Evolutionary conservation across 2,113 vertebrate species (phyloP).

Genomic region (Osmerus mordax): DNA sequence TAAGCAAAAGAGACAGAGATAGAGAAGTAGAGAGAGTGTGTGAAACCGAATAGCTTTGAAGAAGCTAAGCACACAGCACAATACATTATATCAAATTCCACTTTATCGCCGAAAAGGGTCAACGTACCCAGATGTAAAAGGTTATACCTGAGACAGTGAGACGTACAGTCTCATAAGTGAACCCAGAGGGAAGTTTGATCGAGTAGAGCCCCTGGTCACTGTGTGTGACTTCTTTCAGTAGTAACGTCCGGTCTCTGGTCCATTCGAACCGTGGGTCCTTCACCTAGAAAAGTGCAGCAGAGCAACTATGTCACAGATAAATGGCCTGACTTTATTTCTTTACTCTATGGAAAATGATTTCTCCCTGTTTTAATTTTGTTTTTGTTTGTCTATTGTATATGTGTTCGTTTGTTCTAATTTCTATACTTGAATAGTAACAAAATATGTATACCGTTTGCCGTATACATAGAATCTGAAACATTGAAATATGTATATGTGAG

Average conservation of each 20-base stretch:
- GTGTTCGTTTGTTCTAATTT: too few species aligned
- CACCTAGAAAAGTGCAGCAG: constrained; percentile 48
- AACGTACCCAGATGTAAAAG: background rate
- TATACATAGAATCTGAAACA: too few species aligned
- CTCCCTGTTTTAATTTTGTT: too few species aligned
- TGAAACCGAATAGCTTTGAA: background rate
- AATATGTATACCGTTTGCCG: too few species aligned
- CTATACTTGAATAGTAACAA: too few species aligned
- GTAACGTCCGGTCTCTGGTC: constrained; percentile 62
- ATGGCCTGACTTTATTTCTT: too few species aligned
- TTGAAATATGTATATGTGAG: too few species aligned
- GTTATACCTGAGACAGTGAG: constrained; percentile 63
- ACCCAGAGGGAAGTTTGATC: constrained; percentile 64
- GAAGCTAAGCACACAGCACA: background rate
- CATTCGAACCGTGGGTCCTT: constrained; percentile 62
- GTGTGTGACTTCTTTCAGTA: constrained; percentile 61
- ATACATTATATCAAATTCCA: background rate
- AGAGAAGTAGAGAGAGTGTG: background rate
- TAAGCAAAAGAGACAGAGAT: background rate
- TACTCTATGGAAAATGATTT: too few species aligned
- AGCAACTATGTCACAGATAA: background rate
- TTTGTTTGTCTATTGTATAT: too few species aligned
- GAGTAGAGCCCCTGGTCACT: constrained; percentile 78
- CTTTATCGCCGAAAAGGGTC: background rate
- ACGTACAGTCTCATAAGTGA: constrained; percentile 65